Evolutionary conservation across 2,113 vertebrate genomes (phyloP), one percentile per base, ranked within the genome.

Genomic region (Phalacrocorax carbo): DNA sequence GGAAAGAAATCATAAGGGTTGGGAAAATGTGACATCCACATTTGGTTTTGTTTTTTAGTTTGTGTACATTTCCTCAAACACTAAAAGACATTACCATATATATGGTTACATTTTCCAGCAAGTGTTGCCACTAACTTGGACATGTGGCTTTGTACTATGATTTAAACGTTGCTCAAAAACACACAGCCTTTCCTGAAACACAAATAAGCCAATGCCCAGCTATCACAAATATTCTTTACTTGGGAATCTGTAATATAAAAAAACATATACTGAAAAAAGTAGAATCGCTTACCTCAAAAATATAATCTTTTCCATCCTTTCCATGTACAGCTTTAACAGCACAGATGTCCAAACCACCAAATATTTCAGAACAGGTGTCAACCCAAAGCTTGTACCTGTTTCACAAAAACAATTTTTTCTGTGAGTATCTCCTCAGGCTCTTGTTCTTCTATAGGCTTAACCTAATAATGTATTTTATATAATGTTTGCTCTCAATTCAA

Each of bases 301-400:
- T 99, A 97, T 99, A 99, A 98, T 99, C 99, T 95, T 99, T 99
- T 64, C 99, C 99, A 88, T 99, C 99, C 96, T 99, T 99, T 64
- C 99, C 99, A 86, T 99, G 99, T 27, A 99, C 99, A 95, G 99
- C 99, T 98, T 99, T 99, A 85, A 99, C 99, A 26, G 99, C 99
- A 97, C 99, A 99, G 98, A 99, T 99, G 73, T 99, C 99, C 97
- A 99, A 97, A 26, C 99, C 99, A 71, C 99, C 99, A 90, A 99
- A 99, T 85, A 99, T 99, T 96, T 99, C 99, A 64, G 99, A 99
- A 64, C 99, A 99, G 96, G 98, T 98, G 91, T 99, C 99, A 44
- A 99, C 99, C 99, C 99, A 99, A 86, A 99, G 97, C 87, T 99
- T 99, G 96, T 99, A 99, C 97, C 99, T 99, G 96, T 81, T 97